phyloP scores from a whole-genome alignment of 2,888 invertebrate genomes.

The Uropetala carovei region DNA sequence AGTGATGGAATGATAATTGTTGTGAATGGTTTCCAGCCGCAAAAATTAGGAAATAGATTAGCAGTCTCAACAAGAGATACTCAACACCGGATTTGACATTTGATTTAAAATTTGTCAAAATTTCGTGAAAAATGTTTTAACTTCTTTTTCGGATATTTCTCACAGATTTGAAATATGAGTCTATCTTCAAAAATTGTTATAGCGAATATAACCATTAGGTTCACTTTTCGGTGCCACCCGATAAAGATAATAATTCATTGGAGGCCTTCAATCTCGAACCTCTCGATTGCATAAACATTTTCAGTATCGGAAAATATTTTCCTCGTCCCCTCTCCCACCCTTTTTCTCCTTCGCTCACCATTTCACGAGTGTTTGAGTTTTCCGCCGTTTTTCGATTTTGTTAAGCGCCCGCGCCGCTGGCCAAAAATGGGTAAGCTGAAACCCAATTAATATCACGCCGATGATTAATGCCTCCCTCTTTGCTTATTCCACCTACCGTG shows the following conservation, averaged over 20 bases:
- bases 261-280: background rate
- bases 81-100: too few species aligned
- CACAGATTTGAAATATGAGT: too few species aligned
- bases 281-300: background rate
- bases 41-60: too few species aligned
- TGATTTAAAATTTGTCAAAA: too few species aligned
- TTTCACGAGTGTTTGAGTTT: background rate
- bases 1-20: too few species aligned
- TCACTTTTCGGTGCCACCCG: background rate
- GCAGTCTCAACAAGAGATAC: too few species aligned
- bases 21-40: too few species aligned
- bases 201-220: background rate
- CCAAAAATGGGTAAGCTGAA: constrained; percentile 11
- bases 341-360: background rate
- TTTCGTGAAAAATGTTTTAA: too few species aligned
- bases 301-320: background rate
- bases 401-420: background rate
- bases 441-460: constrained; percentile 3
- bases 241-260: background rate
- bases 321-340: background rate
- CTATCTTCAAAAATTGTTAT: background rate
- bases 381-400: background rate
- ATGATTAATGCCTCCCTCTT: background rate
- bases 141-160: too few species aligned
- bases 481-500: constrained; percentile 1